Conservation (phyloP, 1,140 invertebrate species). For the Cryptotermes secundus region DNA sequence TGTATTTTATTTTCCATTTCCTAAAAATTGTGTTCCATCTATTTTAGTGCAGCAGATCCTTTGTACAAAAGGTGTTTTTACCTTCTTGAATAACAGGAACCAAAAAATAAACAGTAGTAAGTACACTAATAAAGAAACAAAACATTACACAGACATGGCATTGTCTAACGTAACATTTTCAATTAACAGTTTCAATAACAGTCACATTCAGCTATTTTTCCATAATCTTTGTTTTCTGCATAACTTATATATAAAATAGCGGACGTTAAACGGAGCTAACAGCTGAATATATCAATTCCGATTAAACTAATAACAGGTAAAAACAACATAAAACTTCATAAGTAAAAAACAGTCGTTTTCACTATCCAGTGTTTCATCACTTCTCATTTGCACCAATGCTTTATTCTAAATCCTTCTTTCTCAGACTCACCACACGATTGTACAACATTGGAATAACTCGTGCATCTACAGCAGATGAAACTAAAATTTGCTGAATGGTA, state of each 20-base stretch:
- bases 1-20: no score
- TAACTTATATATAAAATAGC: neutral
- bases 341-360: slow-evolving; percentile 16
- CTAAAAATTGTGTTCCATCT: no score
- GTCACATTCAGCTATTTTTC: neutral
- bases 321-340: slow-evolving; percentile 15
- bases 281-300: slow-evolving; percentile 9
- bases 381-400: neutral
- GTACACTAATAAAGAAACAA: neutral
- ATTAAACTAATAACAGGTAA: slow-evolving; percentile 14
- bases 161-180: neutral
- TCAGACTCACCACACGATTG: neutral
- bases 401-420: neutral
- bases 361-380: neutral
- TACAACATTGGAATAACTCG: neutral
- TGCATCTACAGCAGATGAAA: neutral
- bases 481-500: neutral
- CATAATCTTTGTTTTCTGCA: neutral
- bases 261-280: neutral
- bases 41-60: neutral
- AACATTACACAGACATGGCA: neutral
- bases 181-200: neutral
- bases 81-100: neutral
- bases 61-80: neutral
- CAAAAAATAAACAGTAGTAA: neutral